Percentiles rank a stretch among this genome's conserved stretches.
These are phyloP conservation scores for Eremobia ochroleuca DNA, from an alignment of 2,888 invertebrate genomes.

Conservation along the genomic window DNA sequence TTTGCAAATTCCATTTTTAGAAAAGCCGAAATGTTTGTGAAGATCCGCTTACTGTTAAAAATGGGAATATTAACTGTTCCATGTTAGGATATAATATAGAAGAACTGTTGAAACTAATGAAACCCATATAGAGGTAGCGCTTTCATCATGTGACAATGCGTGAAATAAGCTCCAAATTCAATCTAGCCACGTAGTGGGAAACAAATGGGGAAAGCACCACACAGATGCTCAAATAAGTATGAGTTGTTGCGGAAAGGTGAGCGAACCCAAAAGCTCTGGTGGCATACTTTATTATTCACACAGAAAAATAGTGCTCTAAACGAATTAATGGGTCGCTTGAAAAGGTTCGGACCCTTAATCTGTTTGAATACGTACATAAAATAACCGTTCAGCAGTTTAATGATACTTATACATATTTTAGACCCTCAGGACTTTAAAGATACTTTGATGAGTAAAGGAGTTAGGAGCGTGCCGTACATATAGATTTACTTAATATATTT, in stretches of 20 bases:
- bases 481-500: conserved; percentile 38
- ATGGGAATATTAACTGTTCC: not conserved
- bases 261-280: conserved; percentile 7
- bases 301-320: conserved; percentile 60
- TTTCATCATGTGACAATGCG: conserved; percentile 1
- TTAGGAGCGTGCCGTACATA: conserved; percentile 39
- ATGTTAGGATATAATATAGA: not conserved
- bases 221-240: conserved; percentile 20
- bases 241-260: conserved; percentile 13
- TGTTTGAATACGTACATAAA: conserved; percentile 64
- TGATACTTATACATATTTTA: conserved; percentile 58
- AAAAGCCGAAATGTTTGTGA: not conserved
- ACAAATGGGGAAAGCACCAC: conserved; percentile 20
- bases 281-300: conserved; percentile 59
- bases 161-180: conserved; percentile 38
- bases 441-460: conserved; percentile 59
- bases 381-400: conserved; percentile 61
- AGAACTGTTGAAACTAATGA: not conserved
- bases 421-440: conserved; percentile 48
- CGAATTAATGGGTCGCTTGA: conserved; percentile 63
- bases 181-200: conserved; percentile 11
- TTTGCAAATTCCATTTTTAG: conserved; percentile 28
- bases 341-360: conserved; percentile 64
- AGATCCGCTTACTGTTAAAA: not conserved
- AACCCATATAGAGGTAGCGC: not conserved